phyloP scores from a whole-genome alignment of 2,113 vertebrate species.

The Pimephales promelas region DNA sequence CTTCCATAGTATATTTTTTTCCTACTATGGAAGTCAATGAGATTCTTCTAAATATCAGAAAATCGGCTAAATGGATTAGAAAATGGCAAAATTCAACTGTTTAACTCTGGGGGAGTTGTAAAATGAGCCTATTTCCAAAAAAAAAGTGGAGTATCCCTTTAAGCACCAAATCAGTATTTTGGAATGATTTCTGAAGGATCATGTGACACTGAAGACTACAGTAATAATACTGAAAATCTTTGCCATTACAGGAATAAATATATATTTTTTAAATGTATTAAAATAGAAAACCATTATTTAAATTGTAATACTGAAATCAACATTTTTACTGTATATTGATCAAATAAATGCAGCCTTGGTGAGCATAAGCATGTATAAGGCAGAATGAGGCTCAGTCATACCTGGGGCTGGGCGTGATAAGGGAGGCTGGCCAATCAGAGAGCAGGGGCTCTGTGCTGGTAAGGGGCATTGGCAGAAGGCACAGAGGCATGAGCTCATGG shows the following conservation, averaged over 20 bases:
- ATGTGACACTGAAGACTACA: not conserved
- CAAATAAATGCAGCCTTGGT: not conserved
- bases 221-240: not conserved
- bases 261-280: not conserved
- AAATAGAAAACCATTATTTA: not conserved
- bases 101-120: too few species aligned
- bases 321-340: not conserved
- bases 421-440: conserved; percentile 88
- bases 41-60: too few species aligned
- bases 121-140: too few species aligned
- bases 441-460: conserved; percentile 84
- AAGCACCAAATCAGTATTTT: not conserved
- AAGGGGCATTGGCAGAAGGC: conserved; percentile 90
- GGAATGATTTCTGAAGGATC: not conserved
- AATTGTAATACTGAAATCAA: not conserved
- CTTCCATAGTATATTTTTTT: too few species aligned
- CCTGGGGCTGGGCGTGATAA: conserved; percentile 86
- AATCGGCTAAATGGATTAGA: too few species aligned
- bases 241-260: not conserved
- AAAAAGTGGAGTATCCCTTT: too few species aligned
- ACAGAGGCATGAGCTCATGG: conserved; percentile 92
- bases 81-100: too few species aligned
- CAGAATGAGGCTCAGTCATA: conserved; percentile 58
- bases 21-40: too few species aligned
- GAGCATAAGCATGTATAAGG: too few species aligned